phyloP scores from a whole-genome alignment of 2,888 invertebrate species.

The Cephus rjabovi region DNA sequence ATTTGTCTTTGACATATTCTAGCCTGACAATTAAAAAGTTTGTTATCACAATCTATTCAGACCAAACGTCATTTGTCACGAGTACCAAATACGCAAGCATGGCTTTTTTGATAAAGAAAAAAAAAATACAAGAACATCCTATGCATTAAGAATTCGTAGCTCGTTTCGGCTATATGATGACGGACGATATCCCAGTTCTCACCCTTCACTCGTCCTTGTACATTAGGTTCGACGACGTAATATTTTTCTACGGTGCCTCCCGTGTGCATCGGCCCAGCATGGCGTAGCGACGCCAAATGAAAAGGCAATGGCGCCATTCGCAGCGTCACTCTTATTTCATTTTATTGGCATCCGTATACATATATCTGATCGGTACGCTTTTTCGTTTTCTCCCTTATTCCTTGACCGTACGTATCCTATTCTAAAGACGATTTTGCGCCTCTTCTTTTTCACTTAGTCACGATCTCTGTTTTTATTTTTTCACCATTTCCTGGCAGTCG shows the following conservation, averaged over 20 bases:
- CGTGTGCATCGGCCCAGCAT: background rate
- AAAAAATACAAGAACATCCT: background rate
- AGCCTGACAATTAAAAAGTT: constrained; percentile 14
- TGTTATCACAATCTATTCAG: constrained; percentile 1
- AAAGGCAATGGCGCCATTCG: background rate
- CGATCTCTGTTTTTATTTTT: background rate
- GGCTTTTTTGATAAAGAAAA: background rate
- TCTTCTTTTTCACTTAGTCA: background rate
- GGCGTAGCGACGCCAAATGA: background rate
- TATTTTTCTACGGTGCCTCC: background rate
- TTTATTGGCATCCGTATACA: background rate
- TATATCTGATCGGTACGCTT: background rate
- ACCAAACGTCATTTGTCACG: too few species aligned
- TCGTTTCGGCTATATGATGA: background rate
- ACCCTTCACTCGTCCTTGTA: background rate
- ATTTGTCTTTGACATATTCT: constrained; percentile 22
- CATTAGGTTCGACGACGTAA: background rate
- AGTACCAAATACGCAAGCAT: background rate
- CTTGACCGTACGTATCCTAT: too few species aligned
- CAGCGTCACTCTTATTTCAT: background rate
- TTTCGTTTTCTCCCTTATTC: background rate
- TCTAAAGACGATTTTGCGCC: background rate
- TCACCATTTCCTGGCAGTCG: background rate
- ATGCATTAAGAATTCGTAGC: background rate
- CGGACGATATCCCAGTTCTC: background rate